Evolutionary conservation across 92 coral and sea anemone species (phyloP).

Genomic region (Phenganax marumi): DNA sequence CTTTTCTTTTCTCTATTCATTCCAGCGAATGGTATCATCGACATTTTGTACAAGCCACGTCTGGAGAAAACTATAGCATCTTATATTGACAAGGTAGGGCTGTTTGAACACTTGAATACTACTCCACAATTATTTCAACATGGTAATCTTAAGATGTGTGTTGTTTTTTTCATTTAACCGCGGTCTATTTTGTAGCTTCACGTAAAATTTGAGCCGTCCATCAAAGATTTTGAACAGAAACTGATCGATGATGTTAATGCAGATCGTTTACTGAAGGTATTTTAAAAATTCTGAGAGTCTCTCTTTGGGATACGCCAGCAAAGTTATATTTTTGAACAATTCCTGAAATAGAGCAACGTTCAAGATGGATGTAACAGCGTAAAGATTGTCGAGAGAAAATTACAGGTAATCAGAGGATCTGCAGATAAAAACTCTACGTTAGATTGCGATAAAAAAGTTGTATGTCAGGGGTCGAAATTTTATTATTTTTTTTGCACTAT

Average conservation of each 20-base stretch:
- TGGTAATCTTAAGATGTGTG: neutral
- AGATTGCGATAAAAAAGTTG: too few relatives aligned
- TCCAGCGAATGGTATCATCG: conserved; percentile 72
- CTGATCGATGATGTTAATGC: conserved; percentile 70
- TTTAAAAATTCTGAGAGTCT: neutral
- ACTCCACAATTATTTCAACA: neutral
- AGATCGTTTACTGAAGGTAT: conserved; percentile 79
- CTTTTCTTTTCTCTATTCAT: neutral
- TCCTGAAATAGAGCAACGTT: conserved; percentile 59
- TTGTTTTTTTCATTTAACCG: neutral
- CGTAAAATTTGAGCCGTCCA: conserved; percentile 67
- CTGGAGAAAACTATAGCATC: conserved; percentile 75
- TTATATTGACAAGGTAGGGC: conserved; percentile 79
- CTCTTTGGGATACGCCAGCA: neutral
- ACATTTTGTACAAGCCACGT: conserved; percentile 86
- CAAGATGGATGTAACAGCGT: conserved; percentile 88
- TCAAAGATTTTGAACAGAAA: conserved; percentile 90
- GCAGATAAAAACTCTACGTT: too few relatives aligned
- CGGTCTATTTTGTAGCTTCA: conserved; percentile 58
- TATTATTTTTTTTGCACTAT: too few relatives aligned
- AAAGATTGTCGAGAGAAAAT: conserved; percentile 75
- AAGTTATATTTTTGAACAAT: neutral
- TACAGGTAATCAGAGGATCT: conserved; percentile 58
- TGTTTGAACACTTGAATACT: neutral
- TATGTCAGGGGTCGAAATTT: too few relatives aligned